Conservation (phyloP, 2,113 vertebrate genomes). For the Salvator merianae region DNA sequence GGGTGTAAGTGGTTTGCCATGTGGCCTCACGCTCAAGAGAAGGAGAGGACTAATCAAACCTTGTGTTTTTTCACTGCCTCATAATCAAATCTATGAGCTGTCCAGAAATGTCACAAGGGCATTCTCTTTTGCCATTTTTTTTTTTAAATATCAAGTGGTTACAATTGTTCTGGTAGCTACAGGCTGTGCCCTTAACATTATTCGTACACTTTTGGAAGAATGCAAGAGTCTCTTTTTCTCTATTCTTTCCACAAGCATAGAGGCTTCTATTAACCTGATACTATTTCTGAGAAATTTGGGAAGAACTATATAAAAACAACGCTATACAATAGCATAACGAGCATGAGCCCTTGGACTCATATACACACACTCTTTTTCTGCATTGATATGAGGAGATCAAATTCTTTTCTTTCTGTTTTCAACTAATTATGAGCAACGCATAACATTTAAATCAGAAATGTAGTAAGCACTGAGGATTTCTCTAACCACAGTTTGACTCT, state of each 20-base stretch:
- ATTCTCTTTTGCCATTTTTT: not conserved
- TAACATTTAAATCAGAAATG: no score
- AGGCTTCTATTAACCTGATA: not conserved
- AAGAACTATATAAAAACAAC: not conserved
- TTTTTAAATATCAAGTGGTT: not conserved
- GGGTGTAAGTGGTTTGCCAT: not conserved
- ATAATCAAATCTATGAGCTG: not conserved
- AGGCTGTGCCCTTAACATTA: not conserved
- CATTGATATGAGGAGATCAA: not conserved
- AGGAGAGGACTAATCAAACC: not conserved
- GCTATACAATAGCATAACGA: not conserved
- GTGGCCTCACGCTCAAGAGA: not conserved
- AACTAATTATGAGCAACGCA: not conserved
- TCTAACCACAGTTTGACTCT: not conserved
- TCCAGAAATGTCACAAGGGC: not conserved
- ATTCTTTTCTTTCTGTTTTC: not conserved
- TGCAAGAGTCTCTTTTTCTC: not conserved
- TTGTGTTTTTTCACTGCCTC: not conserved
- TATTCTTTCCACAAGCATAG: not conserved
- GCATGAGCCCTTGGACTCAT: not conserved
- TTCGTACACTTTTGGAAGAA: no score
- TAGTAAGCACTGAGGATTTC: no score
- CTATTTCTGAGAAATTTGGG: not conserved
- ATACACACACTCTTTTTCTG: no score
- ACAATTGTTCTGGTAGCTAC: no score